A percentile compares a stretch with the other conserved stretches of the same genome.
Conservation (phyloP, 2,888 invertebrate species). For the Ophion costatus region DNA sequence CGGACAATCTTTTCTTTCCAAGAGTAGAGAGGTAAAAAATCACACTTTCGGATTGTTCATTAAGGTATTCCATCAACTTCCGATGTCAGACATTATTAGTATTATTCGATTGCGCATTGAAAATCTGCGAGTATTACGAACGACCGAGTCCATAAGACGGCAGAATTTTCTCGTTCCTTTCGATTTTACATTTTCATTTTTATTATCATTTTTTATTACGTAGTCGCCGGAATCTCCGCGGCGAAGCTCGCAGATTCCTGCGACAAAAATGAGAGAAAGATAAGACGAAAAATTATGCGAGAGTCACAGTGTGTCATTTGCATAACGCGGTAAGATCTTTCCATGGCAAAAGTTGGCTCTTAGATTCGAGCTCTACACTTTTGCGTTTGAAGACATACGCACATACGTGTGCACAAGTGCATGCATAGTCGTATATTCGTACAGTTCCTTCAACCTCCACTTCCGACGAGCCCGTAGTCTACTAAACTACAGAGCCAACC, state of each 20-base stretch:
- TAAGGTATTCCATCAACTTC: neutral
- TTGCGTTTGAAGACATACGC: slow-evolving; percentile 4
- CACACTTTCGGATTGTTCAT: neutral
- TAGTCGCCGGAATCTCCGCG: slow-evolving; percentile 17
- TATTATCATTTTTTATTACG: slow-evolving; percentile 23
- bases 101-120: neutral
- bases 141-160: neutral
- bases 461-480: slow-evolving; percentile 40
- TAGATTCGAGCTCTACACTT: slow-evolving; percentile 38
- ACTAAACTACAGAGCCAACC: slow-evolving; percentile 55
- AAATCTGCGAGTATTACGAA: no score
- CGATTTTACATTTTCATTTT: neutral
- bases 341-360: slow-evolving; percentile 36
- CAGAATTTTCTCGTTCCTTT: neutral
- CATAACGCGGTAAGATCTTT: slow-evolving; percentile 56
- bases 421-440: slow-evolving; percentile 2
- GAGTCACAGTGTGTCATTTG: slow-evolving; percentile 49
- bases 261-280: slow-evolving; percentile 44
- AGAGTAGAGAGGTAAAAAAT: neutral
- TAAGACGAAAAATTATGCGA: slow-evolving; percentile 62
- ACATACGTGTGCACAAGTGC: neutral
- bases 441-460: neutral
- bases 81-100: neutral
- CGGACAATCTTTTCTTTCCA: neutral
- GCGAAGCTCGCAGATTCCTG: neutral